Base-by-base conservation (phyloP, 30 jellyfish, hydroid and myxozoan species). In the Turritopsis rubra region DNA sequence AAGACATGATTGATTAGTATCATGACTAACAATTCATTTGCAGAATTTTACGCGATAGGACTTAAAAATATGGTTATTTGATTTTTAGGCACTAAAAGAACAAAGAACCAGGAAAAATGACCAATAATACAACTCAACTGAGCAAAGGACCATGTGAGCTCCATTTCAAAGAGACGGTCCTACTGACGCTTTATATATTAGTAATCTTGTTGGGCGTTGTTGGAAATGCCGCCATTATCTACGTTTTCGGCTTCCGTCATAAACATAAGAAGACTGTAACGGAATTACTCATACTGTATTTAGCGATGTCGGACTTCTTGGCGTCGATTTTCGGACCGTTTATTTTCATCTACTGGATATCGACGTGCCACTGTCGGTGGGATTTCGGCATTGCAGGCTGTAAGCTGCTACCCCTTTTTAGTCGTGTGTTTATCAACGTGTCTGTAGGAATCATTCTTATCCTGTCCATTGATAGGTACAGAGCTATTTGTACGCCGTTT, bases 361-460 rank as follows among this genome's bases (percentile, higher is more conserved):
- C 79, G n/a, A 82, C 92, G 0, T 79, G 87, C 25, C 75, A 16
- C 66, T 20, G 79, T 3, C 75, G 85, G 25, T 92, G 98, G 98
- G 87, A 88, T 72, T 92, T 92, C 66, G 98, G 98, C 0, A 20
- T 66, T 16, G 24, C 77, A 41, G 98, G 95, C 20, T 92, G 98
- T 65, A 92, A 88, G 85, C 52, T 92, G 19, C 79, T 92, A 4
- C 89, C 91, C 0, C 88, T 88, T 1, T 52, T 92, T 7, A 80
- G 89, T 1, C 94, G 95, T 4, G 70, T 88, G 31, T 29, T 86
- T 18, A 85, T 93, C 16, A 92, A 89, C 23, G 75, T 87, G 8
- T 92, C 98, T 21, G 74, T 89, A 1, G 92, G 88, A 18, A 75
- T 92, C 19, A 88, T 92, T 26, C 86, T 92, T 21, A 70, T 92